Base-by-base conservation (phyloP, 2,797 vertebrate genomes). In the Cossypha heuglini region DNA sequence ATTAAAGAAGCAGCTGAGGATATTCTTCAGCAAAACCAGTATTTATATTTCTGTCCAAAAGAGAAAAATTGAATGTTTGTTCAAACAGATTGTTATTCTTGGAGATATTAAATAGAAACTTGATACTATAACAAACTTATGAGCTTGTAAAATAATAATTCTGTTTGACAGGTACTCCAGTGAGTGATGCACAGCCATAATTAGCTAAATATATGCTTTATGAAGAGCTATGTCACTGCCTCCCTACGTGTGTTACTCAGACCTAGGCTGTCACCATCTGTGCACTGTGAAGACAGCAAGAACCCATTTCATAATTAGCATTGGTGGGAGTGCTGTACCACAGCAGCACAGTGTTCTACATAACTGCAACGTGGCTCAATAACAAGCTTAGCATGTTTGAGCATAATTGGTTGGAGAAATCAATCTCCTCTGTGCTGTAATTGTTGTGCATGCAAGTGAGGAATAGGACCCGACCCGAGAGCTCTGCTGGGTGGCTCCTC, bases 341-440 rank as follows among this genome's bases (percentile, higher is more conserved):
- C 88, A 51, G n/a, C 28, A 91, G 74, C 88, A 77, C 33, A 42
- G 64, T 13, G 67, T 42, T 93, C 79, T 69, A 77, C 72, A 72
- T 38, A 84, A 78, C 66, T 78, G 25, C 72, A 67, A 15, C 4
- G 14, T 24, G 63, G 85, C 84, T 82, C 69, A 4, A 78, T 63
- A 91, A 54, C 74, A 46, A 91, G 95, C 91, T 95, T 92, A 90
- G 86, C 91, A 74, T 88, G 91, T 92, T 96, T 86, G 86, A 92
- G 81, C 76, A 87, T 89, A 92, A 97, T 67, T 72, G 40, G 45
- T 45, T 82, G 71, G 51, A 88, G 86, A 96, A 96, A 96, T 94
- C 62, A 96, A 81, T 94, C 73, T 73, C 42, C 31, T 81, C 51
- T 29, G 71, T 15, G 42, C 21, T 79, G 62, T 69, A 66, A 92